These are phyloP conservation scores for Holotrichia oblita DNA, from an alignment of 1,140 invertebrate genomes.

Conservation along the genomic window DNA sequence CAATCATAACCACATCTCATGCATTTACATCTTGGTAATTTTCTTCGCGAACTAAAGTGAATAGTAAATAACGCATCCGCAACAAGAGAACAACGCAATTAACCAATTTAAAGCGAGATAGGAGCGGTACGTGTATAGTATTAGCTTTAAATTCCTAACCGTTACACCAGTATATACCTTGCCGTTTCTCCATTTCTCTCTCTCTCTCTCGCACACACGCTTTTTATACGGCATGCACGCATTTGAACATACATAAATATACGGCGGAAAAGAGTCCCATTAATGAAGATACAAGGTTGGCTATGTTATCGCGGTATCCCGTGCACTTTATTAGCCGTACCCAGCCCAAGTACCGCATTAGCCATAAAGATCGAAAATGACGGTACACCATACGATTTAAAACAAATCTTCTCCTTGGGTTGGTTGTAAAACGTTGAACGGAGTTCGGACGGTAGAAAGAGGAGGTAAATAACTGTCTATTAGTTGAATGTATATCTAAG, in stretches of 20 bases:
- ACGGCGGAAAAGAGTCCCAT: conserved; percentile 25
- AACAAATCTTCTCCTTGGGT: conserved; percentile 21
- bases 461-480: conserved; percentile 40
- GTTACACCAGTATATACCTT: neutral
- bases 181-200: neutral
- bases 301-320: conserved; percentile 33
- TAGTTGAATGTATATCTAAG: conserved; percentile 38
- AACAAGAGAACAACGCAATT: conserved; percentile 25
- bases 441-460: conserved; percentile 26
- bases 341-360: conserved; percentile 32
- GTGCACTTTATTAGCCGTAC: conserved; percentile 30
- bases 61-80: conserved; percentile 20
- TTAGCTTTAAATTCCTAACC: conserved; percentile 33
- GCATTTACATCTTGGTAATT: conserved; percentile 26
- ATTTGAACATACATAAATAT: neutral
- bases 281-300: conserved; percentile 31
- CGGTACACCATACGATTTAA: conserved; percentile 36
- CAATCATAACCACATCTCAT: conserved; percentile 2
- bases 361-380: conserved; percentile 39
- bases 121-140: conserved; percentile 1
- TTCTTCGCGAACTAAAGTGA: neutral
- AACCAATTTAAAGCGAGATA: conserved; percentile 10
- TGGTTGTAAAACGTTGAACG: neutral
- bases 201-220: neutral
- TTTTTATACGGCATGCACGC: neutral